Percentiles rank a stretch among this genome's conserved stretches.
phyloP scores from a whole-genome alignment of 2,113 vertebrate genomes.

The Hirundichthys speculiger region DNA sequence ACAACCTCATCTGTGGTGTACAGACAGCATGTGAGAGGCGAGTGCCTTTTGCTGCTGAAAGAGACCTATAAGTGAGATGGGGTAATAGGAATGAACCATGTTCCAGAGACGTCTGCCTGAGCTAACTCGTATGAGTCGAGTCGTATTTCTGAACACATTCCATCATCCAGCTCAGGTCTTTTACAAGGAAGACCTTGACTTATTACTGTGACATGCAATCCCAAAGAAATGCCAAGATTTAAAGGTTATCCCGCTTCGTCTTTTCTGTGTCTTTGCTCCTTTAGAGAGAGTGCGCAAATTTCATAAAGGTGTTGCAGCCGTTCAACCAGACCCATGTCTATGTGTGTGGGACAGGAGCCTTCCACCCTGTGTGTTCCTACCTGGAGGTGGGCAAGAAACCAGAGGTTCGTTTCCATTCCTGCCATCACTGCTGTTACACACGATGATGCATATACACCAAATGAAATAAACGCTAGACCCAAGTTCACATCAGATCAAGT shows the following conservation, averaged over 20 bases:
- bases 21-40: no score
- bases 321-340: conserved; percentile 97
- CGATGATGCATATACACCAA: neutral
- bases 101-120: no score
- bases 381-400: conserved; percentile 92
- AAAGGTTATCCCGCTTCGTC: neutral
- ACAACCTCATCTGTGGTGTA: no score
- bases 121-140: no score
- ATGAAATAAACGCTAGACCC: neutral
- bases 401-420: conserved; percentile 77
- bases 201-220: no score
- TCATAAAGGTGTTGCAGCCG: conserved; percentile 92
- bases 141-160: no score
- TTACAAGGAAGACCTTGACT: no score
- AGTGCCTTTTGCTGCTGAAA: no score
- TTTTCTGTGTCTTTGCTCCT: conserved; percentile 15
- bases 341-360: conserved; percentile 94
- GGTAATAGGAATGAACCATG: no score
- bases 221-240: no score
- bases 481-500: neutral
- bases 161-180: no score
- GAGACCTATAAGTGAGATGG: no score
- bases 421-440: neutral
- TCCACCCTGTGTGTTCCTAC: conserved; percentile 95
- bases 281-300: conserved; percentile 98